These are phyloP conservation scores for Dasypus novemcinctus DNA, from an alignment of 2,113 vertebrate species.

Conservation along the genomic window DNA sequence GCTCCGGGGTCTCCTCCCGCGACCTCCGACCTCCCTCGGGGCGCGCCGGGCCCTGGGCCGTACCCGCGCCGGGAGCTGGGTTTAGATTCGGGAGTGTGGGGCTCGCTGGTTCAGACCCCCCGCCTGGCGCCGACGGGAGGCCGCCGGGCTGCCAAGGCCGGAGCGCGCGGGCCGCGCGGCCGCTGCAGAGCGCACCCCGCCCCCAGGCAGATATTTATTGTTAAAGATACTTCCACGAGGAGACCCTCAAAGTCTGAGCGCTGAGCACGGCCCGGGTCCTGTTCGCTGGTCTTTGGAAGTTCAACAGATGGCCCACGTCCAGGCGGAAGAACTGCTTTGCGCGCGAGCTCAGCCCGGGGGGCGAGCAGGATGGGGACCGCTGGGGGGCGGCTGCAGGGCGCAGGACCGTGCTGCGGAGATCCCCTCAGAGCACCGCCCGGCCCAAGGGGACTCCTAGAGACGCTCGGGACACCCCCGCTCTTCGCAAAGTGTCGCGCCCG, in stretches of 20 bases:
- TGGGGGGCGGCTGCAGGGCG: background rate
- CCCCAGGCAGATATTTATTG: background rate
- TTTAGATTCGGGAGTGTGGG: background rate
- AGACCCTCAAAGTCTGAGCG: background rate
- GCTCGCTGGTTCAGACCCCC: background rate
- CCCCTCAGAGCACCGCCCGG: background rate
- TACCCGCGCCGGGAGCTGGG: background rate
- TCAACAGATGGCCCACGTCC: background rate
- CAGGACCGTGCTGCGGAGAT: too few species aligned
- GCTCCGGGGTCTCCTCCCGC: background rate
- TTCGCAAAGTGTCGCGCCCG: background rate
- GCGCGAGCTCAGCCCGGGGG: background rate
- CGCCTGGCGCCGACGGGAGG: accelerated
- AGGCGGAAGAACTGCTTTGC: background rate
- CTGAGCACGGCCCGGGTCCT: background rate
- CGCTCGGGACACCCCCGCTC: background rate
- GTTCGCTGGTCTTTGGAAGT: background rate
- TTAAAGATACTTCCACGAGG: background rate
- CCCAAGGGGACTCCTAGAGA: background rate
- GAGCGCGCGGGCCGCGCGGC: background rate
- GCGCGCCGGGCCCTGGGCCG: too few species aligned
- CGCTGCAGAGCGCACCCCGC: background rate
- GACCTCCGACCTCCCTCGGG: background rate
- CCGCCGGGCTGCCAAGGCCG: background rate
- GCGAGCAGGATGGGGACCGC: background rate